A percentile compares a stretch with the other conserved stretches of the same genome.
These are phyloP conservation scores for Minunthozetes semirufus DNA, from an alignment of 2,888 invertebrate genomes.

Conservation along the genomic window DNA sequence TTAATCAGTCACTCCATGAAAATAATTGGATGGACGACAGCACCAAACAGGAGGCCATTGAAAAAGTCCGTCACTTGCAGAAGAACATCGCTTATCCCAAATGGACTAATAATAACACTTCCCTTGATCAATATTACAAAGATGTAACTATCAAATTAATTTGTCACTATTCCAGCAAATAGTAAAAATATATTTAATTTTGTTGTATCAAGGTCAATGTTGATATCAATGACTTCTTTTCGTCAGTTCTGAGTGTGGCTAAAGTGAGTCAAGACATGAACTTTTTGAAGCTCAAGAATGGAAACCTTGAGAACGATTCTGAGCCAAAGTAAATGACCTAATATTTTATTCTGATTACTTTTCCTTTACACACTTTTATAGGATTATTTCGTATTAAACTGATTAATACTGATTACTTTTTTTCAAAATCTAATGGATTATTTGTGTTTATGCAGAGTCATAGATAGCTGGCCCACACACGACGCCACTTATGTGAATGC, in stretches of 20 bases:
- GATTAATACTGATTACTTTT: too few relatives aligned
- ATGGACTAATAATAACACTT: slow-evolving; percentile 46
- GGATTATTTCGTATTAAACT: too few relatives aligned
- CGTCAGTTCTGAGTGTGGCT: slow-evolving; percentile 5
- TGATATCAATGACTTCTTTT: neutral
- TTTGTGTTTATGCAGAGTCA: neutral
- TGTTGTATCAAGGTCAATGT: slow-evolving; percentile 18
- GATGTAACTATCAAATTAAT: slow-evolving; percentile 43
- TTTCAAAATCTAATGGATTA: neutral
- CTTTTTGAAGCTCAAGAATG: neutral
- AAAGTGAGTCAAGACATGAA: neutral
- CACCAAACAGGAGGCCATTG: slow-evolving; percentile 50
- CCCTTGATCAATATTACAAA: slow-evolving; percentile 48
- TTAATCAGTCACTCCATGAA: slow-evolving; percentile 46
- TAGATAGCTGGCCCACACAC: slow-evolving; percentile 47
- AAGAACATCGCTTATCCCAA: slow-evolving; percentile 53
- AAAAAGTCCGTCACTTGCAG: slow-evolving; percentile 52
- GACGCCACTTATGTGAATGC: slow-evolving; percentile 50
- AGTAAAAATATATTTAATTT: neutral
- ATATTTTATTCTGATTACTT: too few relatives aligned
- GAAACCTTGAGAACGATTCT: neutral
- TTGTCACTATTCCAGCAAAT: too few relatives aligned
- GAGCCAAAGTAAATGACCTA: too few relatives aligned
- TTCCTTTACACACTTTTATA: too few relatives aligned
- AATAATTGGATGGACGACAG: slow-evolving; percentile 51